Percentiles rank a stretch among this genome's conserved stretches.
Conservation (phyloP, 2,113 vertebrate genomes). For the Pollachius pollachius region DNA sequence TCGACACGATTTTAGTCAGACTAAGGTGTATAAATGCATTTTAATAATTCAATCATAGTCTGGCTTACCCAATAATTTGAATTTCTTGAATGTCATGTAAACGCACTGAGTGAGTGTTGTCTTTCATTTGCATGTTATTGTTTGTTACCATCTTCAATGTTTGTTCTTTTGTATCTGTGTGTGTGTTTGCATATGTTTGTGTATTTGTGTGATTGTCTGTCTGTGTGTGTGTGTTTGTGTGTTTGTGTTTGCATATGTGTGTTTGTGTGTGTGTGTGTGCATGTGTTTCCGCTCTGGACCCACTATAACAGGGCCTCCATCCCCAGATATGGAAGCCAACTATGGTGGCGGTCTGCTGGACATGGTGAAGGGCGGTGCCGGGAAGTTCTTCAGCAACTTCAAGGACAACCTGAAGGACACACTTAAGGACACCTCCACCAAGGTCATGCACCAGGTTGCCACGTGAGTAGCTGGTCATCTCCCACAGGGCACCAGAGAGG, state of each 20-base stretch:
- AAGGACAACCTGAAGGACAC: conserved; percentile 99
- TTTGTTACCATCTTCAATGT: background rate
- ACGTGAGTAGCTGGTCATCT: conserved; percentile 74
- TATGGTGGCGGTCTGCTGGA: conserved; percentile 93
- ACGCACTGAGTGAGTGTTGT: background rate
- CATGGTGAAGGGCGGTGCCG: conserved; percentile 97
- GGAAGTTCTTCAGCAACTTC: conserved; percentile 96
- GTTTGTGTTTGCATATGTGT: conserved; percentile 1
- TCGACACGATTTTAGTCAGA: too few relatives aligned
- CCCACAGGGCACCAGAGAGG: background rate
- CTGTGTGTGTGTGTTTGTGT: background rate
- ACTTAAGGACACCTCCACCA: conserved; percentile 94
- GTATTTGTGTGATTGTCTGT: background rate
- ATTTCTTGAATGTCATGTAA: too few relatives aligned
- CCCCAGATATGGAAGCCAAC: conserved; percentile 90
- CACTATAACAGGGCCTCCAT: conserved; percentile 71
- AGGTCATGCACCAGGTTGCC: conserved; percentile 96
- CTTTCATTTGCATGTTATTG: background rate
- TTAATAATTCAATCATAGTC: too few relatives aligned
- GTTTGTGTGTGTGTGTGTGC: conserved; percentile 1
- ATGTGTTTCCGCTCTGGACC: conserved; percentile 18
- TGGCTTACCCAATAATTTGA: too few relatives aligned
- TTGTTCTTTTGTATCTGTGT: background rate
- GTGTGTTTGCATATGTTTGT: conserved; percentile 9
- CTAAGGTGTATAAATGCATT: too few relatives aligned